Evolutionary conservation across 2,113 vertebrate genomes (phyloP).

Genomic region (Callocephalon fimbriatum): DNA sequence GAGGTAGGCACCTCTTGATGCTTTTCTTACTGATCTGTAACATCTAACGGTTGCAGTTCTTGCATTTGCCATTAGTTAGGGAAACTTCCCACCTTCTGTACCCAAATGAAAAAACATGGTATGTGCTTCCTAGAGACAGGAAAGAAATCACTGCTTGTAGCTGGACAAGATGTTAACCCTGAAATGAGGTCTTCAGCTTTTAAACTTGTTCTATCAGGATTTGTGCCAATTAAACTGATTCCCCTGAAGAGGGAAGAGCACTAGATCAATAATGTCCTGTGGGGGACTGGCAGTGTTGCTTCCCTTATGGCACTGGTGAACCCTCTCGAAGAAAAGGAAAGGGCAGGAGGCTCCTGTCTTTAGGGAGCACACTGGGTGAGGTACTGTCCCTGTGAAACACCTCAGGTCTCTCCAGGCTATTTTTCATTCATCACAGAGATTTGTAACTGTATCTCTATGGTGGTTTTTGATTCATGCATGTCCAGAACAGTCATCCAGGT

Average conservation of each 20-base stretch:
- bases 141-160: neutral
- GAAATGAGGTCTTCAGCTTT: neutral
- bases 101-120: neutral
- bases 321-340: neutral
- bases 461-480: neutral
- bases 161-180: neutral
- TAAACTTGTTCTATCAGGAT: neutral
- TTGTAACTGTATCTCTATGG: neutral
- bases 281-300: neutral
- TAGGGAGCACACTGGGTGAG: neutral
- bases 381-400: neutral
- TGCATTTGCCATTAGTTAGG: neutral
- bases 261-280: neutral
- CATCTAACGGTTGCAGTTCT: neutral
- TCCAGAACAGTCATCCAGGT: neutral
- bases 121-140: neutral
- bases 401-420: neutral
- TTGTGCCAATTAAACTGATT: neutral
- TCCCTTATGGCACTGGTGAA: neutral
- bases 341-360: neutral
- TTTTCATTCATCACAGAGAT: constrained; percentile 9
- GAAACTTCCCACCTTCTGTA: neutral
- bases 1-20: neutral
- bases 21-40: neutral
- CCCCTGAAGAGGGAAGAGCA: neutral